Percentiles rank a stretch among this genome's conserved stretches.
Conservation (phyloP, 2,888 invertebrate genomes). For the Lampropteryx suffumata region DNA sequence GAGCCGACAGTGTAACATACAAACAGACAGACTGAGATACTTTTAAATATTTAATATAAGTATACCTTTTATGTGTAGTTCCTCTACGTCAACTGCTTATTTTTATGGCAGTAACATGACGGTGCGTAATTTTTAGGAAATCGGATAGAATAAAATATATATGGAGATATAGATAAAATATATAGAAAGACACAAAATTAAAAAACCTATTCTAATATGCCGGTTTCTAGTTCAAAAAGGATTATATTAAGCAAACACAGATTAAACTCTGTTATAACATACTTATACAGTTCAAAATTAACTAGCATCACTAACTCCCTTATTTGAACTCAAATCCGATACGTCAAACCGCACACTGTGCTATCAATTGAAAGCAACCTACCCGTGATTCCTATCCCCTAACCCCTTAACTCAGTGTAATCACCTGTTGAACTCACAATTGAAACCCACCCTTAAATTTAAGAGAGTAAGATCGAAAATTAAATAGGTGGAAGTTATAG, state of each 20-base stretch:
- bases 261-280: neutral
- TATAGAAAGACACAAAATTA: too few relatives aligned
- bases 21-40: too few relatives aligned
- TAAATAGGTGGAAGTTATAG: slow-evolving; percentile 10
- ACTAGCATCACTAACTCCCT: slow-evolving; percentile 14
- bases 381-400: slow-evolving; percentile 56
- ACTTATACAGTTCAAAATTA: slow-evolving; percentile 14
- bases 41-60: too few relatives aligned
- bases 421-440: slow-evolving; percentile 34
- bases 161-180: too few relatives aligned
- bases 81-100: too few relatives aligned
- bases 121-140: too few relatives aligned
- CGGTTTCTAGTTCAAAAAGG: too few relatives aligned
- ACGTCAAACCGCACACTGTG: slow-evolving; percentile 59
- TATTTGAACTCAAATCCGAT: slow-evolving; percentile 42
- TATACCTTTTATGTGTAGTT: too few relatives aligned
- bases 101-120: too few relatives aligned
- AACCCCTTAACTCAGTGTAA: slow-evolving; percentile 39
- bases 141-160: too few relatives aligned
- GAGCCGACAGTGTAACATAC: too few relatives aligned
- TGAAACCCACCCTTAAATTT: slow-evolving; percentile 29
- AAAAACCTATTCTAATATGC: too few relatives aligned
- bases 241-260: neutral
- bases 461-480: slow-evolving; percentile 31
- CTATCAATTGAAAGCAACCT: slow-evolving; percentile 68